Base-by-base conservation (phyloP, 64 coral and sea anemone genomes). In the Pocillopora verrucosa region DNA sequence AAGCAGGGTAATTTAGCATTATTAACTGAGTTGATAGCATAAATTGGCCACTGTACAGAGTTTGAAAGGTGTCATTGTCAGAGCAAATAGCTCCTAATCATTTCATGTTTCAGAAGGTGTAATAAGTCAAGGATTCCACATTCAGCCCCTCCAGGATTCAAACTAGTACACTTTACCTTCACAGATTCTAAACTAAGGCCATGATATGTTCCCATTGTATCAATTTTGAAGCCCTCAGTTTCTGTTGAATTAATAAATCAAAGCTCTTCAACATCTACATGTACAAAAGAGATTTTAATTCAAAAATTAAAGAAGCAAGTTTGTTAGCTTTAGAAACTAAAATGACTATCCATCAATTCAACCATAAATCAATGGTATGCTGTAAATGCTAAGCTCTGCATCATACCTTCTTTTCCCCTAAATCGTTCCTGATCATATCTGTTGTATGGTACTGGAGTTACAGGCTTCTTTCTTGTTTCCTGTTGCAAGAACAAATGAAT, bases 351-450 rank as follows among this genome's bases (percentile, higher is more conserved):
- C 41, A 51, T 3, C 41, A 51, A 51, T 45, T 16, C 11, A 59
- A 16, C 34, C 58, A 51, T 19, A 5, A 80, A 34, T 36, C 13
- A 63, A 24, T 19, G 17, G 19, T 57, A 56, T 58, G 73, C 3
- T 22, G 9, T 1, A 88, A 30, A 1, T 56, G 14, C 57, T 10
- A 63, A 70, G 19, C 9, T 25, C 67, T 26, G 20, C 76, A 56
- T 9, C 38, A 60, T 87, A 91, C 97, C 97, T 99, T 99, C 97
- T 87, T 99, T 99, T 86, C 97, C 90, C 57, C 94, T 93, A 76
- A 99, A 99, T 80, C 97, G 77, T 60, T 99, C 97, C 56, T 99
- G 97, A 93, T 95, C 97, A 64, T 99, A 99, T 83, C 97, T 92
- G 79, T 99, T 99, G 69, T 99, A 99, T 35, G 97, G 83, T 30